These are phyloP conservation scores for Gerosis bhagava DNA, from an alignment of 2,888 invertebrate species.

Conservation along the genomic window DNA sequence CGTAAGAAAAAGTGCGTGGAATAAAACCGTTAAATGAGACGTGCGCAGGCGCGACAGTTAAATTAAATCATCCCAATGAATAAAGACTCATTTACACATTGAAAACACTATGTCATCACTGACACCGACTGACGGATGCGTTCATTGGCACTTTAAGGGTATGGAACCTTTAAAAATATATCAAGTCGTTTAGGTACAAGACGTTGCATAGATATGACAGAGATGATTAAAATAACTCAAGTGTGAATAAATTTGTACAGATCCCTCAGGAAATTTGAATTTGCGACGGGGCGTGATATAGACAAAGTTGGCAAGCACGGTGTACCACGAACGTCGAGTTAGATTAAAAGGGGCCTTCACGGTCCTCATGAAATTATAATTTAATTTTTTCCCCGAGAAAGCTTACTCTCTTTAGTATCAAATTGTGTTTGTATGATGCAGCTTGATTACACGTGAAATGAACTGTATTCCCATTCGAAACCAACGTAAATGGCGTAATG, in stretches of 20 bases:
- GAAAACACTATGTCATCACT: no score
- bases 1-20: no score
- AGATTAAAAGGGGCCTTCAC: constrained; percentile 63
- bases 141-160: no score
- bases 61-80: no score
- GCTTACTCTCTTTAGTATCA: constrained; percentile 45
- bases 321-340: constrained; percentile 32
- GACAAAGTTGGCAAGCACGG: constrained; percentile 45
- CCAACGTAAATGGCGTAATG: constrained; percentile 25
- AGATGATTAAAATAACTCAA: constrained; percentile 19
- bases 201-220: constrained; percentile 17
- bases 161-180: no score
- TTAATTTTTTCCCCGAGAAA: constrained; percentile 61
- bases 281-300: constrained; percentile 47
- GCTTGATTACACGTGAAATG: constrained; percentile 39
- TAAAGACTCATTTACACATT: no score
- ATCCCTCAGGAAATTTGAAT: constrained; percentile 42
- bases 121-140: no score
- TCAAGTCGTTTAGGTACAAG: constrained; percentile 11
- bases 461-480: constrained; percentile 38
- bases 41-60: no score
- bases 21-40: no score
- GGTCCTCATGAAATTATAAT: constrained; percentile 76
- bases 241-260: constrained; percentile 16
- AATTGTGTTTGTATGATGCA: constrained; percentile 51